These are phyloP conservation scores for Drosophila rhopaloa DNA, from an alignment of 1,140 invertebrate genomes.

Conservation along the genomic window DNA sequence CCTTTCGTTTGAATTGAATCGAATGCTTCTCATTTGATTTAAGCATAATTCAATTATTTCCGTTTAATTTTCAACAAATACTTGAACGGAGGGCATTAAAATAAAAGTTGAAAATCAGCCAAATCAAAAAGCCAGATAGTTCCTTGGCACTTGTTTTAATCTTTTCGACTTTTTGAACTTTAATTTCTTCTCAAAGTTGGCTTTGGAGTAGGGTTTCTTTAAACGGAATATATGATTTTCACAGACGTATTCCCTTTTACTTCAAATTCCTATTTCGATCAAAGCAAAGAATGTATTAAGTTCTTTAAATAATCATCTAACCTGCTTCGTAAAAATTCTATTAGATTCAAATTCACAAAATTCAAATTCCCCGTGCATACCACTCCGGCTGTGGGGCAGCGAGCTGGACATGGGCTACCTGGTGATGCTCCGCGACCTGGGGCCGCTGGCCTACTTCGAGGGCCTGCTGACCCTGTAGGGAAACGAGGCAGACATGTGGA, in stretches of 20 bases:
- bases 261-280: too few species aligned
- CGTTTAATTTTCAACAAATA: conserved; percentile 45
- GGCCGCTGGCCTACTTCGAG: too few species aligned
- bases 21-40: conserved; percentile 36
- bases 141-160: conserved; percentile 42
- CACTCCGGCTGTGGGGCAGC: too few species aligned
- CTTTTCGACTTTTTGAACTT: conserved; percentile 25
- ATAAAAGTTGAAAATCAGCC: conserved; percentile 42
- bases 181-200: too few species aligned
- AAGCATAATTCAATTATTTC: conserved; percentile 49
- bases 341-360: conserved; percentile 15
- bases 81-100: conserved; percentile 25
- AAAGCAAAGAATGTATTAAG: too few species aligned
- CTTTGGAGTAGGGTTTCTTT: not conserved
- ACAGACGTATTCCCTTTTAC: too few species aligned
- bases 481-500: too few species aligned
- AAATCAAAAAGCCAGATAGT: conserved; percentile 42
- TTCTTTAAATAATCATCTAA: not conserved
- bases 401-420: too few species aligned
- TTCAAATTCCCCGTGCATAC: not conserved
- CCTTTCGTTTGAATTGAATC: conserved; percentile 19
- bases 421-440: too few species aligned
- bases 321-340: conserved; percentile 7
- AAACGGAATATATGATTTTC: conserved; percentile 1
- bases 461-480: too few species aligned